A percentile compares a stretch with the other conserved stretches of the same genome.
phyloP scores from a whole-genome alignment of 2,113 vertebrate genomes.

The Brachirus orientalis region DNA sequence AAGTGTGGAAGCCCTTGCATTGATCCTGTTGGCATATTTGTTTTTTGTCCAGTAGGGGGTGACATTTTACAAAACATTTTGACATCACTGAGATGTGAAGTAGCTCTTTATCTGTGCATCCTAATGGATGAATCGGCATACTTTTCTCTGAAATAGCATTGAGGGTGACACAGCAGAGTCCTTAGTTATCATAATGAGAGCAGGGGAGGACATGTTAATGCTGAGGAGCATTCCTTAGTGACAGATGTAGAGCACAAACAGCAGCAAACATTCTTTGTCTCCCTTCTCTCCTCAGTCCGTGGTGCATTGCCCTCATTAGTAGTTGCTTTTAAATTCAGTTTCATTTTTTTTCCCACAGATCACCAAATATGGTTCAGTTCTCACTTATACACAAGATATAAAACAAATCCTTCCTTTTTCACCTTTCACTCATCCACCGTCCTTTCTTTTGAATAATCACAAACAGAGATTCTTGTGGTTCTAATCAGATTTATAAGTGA shows the following conservation, averaged over 20 bases:
- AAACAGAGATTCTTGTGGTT: too few relatives aligned
- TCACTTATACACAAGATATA: too few relatives aligned
- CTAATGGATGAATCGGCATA: slow-evolving; percentile 19
- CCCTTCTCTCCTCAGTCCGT: slow-evolving; percentile 5
- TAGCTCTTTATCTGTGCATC: slow-evolving; percentile 8
- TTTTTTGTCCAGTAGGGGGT: neutral
- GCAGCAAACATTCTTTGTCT: slow-evolving; percentile 35
- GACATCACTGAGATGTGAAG: neutral
- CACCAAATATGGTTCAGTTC: too few relatives aligned
- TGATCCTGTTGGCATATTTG: too few relatives aligned
- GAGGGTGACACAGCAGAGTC: slow-evolving; percentile 27
- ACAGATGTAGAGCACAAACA: slow-evolving; percentile 51
- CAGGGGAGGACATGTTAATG: slow-evolving; percentile 75
- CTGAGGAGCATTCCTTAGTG: slow-evolving; percentile 75
- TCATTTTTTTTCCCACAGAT: too few relatives aligned
- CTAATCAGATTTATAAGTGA: too few relatives aligned
- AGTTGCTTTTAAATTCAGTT: too few relatives aligned
- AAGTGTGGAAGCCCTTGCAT: too few relatives aligned
- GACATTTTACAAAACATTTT: slow-evolving; percentile 7
- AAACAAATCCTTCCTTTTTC: too few relatives aligned
- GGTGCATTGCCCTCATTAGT: neutral
- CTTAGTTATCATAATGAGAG: slow-evolving; percentile 56
- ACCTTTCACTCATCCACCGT: too few relatives aligned
- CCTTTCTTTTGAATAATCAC: too few relatives aligned
- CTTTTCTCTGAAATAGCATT: slow-evolving; percentile 17